phyloP scores from a whole-genome alignment of 2,888 invertebrate species.

The Nephrotoma flavescens region DNA sequence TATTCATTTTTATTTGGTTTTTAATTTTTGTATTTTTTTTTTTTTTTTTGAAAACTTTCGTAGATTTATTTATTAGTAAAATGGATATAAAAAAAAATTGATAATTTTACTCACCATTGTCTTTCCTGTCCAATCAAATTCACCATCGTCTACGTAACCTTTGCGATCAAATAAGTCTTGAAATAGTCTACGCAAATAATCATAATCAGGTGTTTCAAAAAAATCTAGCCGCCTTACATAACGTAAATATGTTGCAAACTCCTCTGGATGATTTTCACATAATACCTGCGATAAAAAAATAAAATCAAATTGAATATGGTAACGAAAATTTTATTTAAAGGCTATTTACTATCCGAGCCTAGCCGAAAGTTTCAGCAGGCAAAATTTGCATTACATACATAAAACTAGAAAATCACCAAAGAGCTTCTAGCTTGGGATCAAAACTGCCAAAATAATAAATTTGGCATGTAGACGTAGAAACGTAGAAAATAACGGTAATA shows the following conservation, averaged over 20 bases:
- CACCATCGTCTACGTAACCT: constrained; percentile 78
- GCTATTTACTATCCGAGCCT: too few species aligned
- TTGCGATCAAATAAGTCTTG: constrained; percentile 79
- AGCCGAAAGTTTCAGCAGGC: too few species aligned
- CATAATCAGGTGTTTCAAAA: constrained; percentile 99
- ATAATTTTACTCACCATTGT: constrained; percentile 37
- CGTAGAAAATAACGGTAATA: too few species aligned
- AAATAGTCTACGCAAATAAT: constrained; percentile 92
- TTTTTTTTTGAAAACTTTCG: not conserved
- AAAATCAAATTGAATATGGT: not conserved
- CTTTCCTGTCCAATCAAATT: constrained; percentile 93
- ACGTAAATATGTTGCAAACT: constrained; percentile 93
- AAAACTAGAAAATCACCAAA: too few species aligned
- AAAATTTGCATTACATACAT: too few species aligned
- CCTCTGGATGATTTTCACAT: constrained; percentile 81
- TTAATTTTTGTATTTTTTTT: not conserved
- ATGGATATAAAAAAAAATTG: not conserved
- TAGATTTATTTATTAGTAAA: not conserved
- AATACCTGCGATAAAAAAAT: constrained; percentile 37
- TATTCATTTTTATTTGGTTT: not conserved
- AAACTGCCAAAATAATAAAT: too few species aligned
- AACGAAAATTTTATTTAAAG: not conserved
- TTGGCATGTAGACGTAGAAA: too few species aligned
- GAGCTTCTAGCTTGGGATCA: too few species aligned
- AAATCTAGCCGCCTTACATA: constrained; percentile 97